Percentiles rank a stretch among this genome's conserved stretches.
These are phyloP conservation scores for Mus minutoides DNA, from an alignment of 2,797 vertebrate species.

Conservation along the genomic window DNA sequence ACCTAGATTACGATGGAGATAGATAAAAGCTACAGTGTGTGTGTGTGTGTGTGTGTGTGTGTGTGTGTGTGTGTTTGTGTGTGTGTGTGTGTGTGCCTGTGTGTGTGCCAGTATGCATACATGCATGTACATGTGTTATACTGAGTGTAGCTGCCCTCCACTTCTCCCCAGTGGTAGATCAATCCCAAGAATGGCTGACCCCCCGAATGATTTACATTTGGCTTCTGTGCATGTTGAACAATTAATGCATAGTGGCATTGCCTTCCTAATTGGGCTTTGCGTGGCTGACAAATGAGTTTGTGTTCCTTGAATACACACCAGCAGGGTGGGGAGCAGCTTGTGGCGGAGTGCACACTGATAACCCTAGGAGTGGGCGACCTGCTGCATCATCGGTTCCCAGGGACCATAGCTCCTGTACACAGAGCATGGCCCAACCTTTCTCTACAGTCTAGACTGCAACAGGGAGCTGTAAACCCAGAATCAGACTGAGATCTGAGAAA, in stretches of 20 bases:
- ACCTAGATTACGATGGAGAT: background rate
- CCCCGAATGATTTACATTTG: background rate
- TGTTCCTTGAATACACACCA: constrained; percentile 29
- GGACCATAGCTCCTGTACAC: background rate
- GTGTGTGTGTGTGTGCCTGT: too few species aligned
- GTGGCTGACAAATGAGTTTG: constrained; percentile 58
- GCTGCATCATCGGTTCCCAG: background rate
- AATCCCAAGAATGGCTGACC: background rate
- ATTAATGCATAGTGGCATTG: background rate
- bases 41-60: background rate
- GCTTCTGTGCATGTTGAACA: background rate
- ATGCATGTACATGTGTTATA: background rate
- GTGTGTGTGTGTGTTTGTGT: background rate
- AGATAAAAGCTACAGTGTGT: background rate
- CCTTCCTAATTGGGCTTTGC: constrained; percentile 28
- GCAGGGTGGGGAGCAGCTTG: background rate
- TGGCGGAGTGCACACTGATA: background rate
- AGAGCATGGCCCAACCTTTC: background rate
- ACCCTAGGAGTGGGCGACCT: background rate
- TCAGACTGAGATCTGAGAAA: background rate
- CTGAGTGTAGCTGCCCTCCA: background rate
- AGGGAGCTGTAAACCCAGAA: background rate
- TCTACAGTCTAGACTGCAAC: background rate
- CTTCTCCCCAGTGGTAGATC: background rate
- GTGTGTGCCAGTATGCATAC: too few species aligned